phyloP scores from a whole-genome alignment of 2,888 invertebrate species.

The Arenicola marina region DNA sequence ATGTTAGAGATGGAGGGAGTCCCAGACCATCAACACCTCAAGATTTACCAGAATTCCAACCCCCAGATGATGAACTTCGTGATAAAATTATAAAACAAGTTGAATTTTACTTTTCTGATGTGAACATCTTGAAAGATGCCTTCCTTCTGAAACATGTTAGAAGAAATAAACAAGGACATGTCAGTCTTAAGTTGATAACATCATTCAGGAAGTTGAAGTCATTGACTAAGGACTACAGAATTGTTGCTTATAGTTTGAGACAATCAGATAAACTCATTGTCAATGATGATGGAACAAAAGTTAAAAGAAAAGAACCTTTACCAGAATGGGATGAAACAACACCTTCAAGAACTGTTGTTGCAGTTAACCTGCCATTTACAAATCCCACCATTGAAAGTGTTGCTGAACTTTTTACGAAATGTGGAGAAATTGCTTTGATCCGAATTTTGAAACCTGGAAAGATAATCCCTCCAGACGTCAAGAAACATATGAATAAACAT shows the following conservation, averaged over 20 bases:
- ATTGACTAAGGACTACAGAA: slow-evolving; percentile 90
- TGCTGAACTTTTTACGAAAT: slow-evolving; percentile 82
- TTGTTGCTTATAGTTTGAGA: slow-evolving; percentile 83
- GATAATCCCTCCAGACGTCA: slow-evolving; percentile 86
- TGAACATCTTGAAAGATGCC: slow-evolving; percentile 92
- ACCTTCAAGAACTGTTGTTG: slow-evolving; percentile 88
- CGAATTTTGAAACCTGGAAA: slow-evolving; percentile 86
- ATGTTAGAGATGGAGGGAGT: not conserved
- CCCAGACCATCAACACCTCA: slow-evolving; percentile 2
- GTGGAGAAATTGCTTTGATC: slow-evolving; percentile 88
- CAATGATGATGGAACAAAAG: slow-evolving; percentile 87
- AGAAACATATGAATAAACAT: slow-evolving; percentile 87
- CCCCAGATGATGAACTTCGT: slow-evolving; percentile 50
- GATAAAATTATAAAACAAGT: slow-evolving; percentile 65
- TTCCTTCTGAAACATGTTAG: slow-evolving; percentile 93
- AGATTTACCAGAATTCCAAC: slow-evolving; percentile 37
- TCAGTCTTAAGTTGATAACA: slow-evolving; percentile 90
- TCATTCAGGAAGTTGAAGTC: slow-evolving; percentile 95
- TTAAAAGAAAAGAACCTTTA: slow-evolving; percentile 81
- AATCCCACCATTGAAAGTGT: slow-evolving; percentile 86
- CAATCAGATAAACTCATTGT: slow-evolving; percentile 81
- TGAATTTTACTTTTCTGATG: slow-evolving; percentile 94
- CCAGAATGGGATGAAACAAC: slow-evolving; percentile 91
- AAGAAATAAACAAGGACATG: slow-evolving; percentile 93
- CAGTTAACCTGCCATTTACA: slow-evolving; percentile 81